Conservation (phyloP, 2,113 vertebrate genomes). For the Sprattus sprattus region DNA sequence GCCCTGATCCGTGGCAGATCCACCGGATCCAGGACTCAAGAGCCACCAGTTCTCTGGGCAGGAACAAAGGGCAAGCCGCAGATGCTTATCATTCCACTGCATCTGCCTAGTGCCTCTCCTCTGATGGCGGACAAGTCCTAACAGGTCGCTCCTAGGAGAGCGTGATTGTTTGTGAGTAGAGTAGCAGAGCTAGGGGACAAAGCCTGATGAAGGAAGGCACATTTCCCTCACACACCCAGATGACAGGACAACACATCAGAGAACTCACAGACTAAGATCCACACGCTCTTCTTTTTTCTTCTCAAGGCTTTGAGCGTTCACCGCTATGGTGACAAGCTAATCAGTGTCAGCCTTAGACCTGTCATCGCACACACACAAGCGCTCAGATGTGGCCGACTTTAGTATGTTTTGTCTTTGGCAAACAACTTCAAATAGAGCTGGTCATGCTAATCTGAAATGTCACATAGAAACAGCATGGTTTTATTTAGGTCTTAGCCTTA, state of each 20-base stretch:
- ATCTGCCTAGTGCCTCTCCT: conserved; percentile 15
- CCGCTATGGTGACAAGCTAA: not conserved
- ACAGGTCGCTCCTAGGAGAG: conserved; percentile 22
- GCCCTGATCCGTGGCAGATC: not conserved
- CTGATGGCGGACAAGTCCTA: conserved; percentile 30
- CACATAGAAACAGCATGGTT: not conserved
- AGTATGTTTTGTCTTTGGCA: not conserved
- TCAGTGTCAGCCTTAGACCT: not conserved
- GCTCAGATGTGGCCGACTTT: not conserved
- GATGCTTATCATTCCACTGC: conserved; percentile 46
- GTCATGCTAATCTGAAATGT: not conserved
- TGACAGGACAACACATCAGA: conserved; percentile 1
- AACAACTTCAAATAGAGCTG: not conserved
- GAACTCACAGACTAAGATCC: too few species aligned
- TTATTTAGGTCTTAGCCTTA: not conserved
- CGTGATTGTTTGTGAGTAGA: conserved; percentile 40
- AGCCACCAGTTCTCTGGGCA: not conserved
- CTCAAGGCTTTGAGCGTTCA: not conserved
- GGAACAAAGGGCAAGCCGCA: conserved; percentile 34
- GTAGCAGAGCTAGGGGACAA: conserved; percentile 35
- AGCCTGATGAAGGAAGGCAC: conserved; percentile 29
- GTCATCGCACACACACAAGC: not conserved
- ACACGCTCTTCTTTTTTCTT: not conserved
- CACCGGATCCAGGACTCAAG: not conserved
- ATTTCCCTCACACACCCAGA: conserved; percentile 34